Evolutionary conservation across 1,140 invertebrate genomes (phyloP).

Genomic region (Danaus melanippus): DNA sequence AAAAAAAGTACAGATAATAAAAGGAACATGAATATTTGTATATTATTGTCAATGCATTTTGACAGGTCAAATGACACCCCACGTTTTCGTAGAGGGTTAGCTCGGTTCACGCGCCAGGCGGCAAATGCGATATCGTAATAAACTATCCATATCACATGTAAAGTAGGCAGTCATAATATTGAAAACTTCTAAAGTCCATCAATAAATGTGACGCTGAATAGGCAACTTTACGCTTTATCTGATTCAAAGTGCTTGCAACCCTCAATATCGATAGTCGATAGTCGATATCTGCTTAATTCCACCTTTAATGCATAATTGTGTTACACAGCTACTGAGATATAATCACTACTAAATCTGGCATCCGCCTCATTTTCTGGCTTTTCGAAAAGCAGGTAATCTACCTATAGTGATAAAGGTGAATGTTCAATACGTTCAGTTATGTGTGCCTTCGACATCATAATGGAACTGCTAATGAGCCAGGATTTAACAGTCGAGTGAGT

Average conservation of each 20-base stretch:
- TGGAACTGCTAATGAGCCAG: no score
- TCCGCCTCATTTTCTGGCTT: constrained; percentile 18
- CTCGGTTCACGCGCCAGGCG: constrained; percentile 52
- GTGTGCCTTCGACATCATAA: background rate
- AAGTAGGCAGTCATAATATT: constrained; percentile 70
- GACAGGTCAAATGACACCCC: constrained; percentile 22
- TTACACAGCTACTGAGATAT: constrained; percentile 22
- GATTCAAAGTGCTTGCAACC: constrained; percentile 15
- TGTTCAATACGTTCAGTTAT: background rate
- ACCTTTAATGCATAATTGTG: constrained; percentile 15
- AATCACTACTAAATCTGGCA: constrained; percentile 17
- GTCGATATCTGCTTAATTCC: constrained; percentile 16
- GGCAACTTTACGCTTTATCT: constrained; percentile 47
- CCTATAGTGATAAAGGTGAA: constrained; percentile 8
- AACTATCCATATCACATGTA: constrained; percentile 66
- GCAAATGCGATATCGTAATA: constrained; percentile 71
- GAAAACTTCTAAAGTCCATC: constrained; percentile 70
- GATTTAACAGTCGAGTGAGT: no score
- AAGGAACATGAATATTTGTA: background rate
- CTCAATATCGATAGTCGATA: constrained; percentile 25
- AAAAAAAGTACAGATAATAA: no score
- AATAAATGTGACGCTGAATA: constrained; percentile 63
- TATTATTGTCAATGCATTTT: constrained; percentile 8
- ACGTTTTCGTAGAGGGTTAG: constrained; percentile 25
- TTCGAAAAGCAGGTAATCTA: constrained; percentile 17